Conservation (phyloP, 2,113 vertebrate genomes). For the Nansenia antarctica region DNA sequence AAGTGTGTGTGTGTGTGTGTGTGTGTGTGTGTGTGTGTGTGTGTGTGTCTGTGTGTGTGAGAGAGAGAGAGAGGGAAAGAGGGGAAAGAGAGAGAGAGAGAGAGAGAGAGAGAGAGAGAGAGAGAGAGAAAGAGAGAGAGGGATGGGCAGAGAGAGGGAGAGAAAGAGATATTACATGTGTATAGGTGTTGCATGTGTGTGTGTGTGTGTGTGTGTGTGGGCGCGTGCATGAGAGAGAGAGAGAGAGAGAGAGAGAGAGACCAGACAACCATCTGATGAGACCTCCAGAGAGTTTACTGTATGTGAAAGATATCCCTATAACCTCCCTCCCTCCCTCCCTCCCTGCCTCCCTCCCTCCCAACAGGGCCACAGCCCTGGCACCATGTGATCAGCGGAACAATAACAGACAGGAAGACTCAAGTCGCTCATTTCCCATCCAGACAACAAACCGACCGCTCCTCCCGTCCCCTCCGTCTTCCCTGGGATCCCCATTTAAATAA, state of each 20-base stretch:
- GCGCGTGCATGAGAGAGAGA: slow-evolving; percentile 6
- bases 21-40: too few relatives aligned
- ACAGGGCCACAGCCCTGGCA: slow-evolving; percentile 38
- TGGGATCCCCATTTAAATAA: slow-evolving; percentile 59
- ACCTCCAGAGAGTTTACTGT: slow-evolving; percentile 35
- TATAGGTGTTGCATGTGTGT: too few relatives aligned
- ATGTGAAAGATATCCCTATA: slow-evolving; percentile 39
- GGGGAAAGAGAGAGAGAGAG: too few relatives aligned
- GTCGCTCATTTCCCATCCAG: slow-evolving; percentile 66
- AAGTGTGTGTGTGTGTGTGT: slow-evolving; percentile 11
- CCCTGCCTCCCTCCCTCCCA: too few relatives aligned
- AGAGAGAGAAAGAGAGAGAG: too few relatives aligned
- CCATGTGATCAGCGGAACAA: slow-evolving; percentile 55
- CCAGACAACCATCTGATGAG: slow-evolving; percentile 29
- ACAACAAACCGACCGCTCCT: slow-evolving; percentile 61
- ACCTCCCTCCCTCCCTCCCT: too few relatives aligned
- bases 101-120: too few relatives aligned
- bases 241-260: too few relatives aligned
- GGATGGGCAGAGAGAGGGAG: too few relatives aligned
- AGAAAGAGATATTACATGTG: too few relatives aligned
- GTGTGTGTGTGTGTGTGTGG: not conserved
- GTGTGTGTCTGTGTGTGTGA: slow-evolving; percentile 4
- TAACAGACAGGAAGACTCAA: slow-evolving; percentile 62
- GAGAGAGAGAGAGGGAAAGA: too few relatives aligned
- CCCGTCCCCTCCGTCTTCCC: slow-evolving; percentile 37